Percentiles rank a stretch among this genome's conserved stretches.
Evolutionary conservation across 2,888 invertebrate genomes (phyloP).

Genomic region (Zelleria hepariella): DNA sequence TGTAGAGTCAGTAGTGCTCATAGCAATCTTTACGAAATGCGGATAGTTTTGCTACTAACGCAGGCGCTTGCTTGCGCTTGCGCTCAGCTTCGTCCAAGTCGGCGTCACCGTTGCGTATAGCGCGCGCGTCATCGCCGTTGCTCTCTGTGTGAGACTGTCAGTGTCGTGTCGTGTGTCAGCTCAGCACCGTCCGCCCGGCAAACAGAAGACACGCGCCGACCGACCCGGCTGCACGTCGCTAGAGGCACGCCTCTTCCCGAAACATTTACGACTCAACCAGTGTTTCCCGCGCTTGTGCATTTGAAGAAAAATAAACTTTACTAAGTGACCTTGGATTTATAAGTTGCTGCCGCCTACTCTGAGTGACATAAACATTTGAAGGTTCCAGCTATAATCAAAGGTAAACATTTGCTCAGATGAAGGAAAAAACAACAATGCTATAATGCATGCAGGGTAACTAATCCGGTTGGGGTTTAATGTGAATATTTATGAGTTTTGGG

Average conservation of each 20-base stretch:
- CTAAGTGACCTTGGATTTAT: background rate
- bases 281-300: background rate
- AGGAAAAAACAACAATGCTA: background rate
- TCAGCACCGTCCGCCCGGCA: background rate
- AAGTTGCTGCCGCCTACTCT: background rate
- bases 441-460: background rate
- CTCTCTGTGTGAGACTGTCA: background rate
- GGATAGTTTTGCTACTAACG: too few relatives aligned
- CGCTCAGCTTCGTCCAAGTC: too few relatives aligned
- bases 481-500: slow-evolving; percentile 5
- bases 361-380: background rate
- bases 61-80: too few relatives aligned
- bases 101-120: background rate
- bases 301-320: background rate
- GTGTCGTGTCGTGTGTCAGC: background rate
- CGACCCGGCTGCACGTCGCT: background rate
- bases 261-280: background rate
- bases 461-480: background rate
- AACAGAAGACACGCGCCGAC: too few relatives aligned
- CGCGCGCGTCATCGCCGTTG: background rate
- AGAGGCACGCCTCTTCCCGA: background rate
- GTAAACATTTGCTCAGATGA: background rate
- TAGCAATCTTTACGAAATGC: too few relatives aligned
- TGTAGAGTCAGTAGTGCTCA: too few relatives aligned
- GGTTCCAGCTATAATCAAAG: background rate